phyloP scores from a whole-genome alignment of 2,888 invertebrate species.

The Mesorhabditis sp. region DNA sequence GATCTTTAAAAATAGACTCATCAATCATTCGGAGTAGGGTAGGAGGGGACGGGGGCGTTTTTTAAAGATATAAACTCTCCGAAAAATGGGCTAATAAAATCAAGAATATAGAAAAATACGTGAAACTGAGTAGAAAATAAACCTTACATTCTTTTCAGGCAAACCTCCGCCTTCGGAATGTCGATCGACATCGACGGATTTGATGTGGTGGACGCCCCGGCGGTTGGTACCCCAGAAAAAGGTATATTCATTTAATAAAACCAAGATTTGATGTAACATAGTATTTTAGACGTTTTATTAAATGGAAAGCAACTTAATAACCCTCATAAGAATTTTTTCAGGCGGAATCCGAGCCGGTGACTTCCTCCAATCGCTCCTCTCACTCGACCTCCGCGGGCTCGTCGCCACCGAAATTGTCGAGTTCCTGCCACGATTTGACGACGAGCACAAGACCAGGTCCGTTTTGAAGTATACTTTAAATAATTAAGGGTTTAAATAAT shows the following conservation, averaged over 20 bases:
- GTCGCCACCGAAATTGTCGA: slow-evolving; percentile 50
- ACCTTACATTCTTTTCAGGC: slow-evolving; percentile 15
- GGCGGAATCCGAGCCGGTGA: slow-evolving; percentile 46
- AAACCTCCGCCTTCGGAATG: slow-evolving; percentile 45
- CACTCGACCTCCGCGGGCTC: slow-evolving; percentile 37
- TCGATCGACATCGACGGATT: slow-evolving; percentile 52
- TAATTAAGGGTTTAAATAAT: neutral
- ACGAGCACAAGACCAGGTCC: slow-evolving; percentile 33
- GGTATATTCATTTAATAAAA: neutral
- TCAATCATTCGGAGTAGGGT: no score
- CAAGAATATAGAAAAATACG: no score
- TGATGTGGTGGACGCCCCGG: slow-evolving; percentile 43
- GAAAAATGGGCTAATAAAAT: no score
- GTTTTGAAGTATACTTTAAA: neutral
- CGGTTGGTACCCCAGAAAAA: slow-evolving; percentile 45
- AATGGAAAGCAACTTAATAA: neutral
- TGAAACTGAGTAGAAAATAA: no score
- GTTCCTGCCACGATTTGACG: slow-evolving; percentile 44
- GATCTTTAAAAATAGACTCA: no score
- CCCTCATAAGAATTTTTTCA: neutral
- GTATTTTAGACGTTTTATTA: neutral
- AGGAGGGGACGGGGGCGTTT: no score
- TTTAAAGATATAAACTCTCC: no score
- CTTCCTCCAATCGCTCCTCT: slow-evolving; percentile 43
- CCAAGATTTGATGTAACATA: slow-evolving; percentile 10